Evolutionary conservation across 2,113 vertebrate species (phyloP).

Genomic region (Chunga burmeisteri): DNA sequence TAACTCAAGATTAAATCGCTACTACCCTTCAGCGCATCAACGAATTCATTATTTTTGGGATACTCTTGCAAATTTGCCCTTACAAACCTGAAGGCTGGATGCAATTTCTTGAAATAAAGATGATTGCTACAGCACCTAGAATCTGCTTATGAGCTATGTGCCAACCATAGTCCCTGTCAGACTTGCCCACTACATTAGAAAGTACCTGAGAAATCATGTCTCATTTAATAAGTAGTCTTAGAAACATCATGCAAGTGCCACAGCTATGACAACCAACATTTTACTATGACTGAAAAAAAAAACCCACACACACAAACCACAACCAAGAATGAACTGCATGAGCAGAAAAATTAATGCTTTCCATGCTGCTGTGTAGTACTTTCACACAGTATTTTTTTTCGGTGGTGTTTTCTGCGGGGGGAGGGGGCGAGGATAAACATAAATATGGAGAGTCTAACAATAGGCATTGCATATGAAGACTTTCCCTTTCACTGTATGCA

Average conservation of each 20-base stretch:
- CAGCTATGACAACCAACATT: background rate
- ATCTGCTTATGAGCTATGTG: background rate
- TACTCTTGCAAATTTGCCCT: background rate
- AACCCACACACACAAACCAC: background rate
- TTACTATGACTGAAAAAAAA: background rate
- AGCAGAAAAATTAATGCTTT: background rate
- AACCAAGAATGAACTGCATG: background rate
- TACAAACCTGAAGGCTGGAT: background rate
- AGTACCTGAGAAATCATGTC: background rate
- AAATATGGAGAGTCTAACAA: background rate
- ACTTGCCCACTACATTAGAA: background rate
- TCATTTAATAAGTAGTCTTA: background rate
- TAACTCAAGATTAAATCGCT: background rate
- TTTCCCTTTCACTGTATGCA: background rate
- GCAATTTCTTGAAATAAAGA: background rate
- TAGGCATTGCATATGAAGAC: rapidly evolving
- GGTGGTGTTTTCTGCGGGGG: background rate
- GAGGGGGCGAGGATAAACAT: background rate
- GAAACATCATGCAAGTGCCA: background rate
- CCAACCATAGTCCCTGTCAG: background rate
- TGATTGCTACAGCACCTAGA: background rate
- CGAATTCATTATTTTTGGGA: background rate
- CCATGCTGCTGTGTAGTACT: background rate
- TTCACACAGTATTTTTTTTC: background rate
- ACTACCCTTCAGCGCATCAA: background rate